Evolutionary conservation across 2,113 vertebrate species (phyloP).

Genomic region (Formicarius rufipectus): DNA sequence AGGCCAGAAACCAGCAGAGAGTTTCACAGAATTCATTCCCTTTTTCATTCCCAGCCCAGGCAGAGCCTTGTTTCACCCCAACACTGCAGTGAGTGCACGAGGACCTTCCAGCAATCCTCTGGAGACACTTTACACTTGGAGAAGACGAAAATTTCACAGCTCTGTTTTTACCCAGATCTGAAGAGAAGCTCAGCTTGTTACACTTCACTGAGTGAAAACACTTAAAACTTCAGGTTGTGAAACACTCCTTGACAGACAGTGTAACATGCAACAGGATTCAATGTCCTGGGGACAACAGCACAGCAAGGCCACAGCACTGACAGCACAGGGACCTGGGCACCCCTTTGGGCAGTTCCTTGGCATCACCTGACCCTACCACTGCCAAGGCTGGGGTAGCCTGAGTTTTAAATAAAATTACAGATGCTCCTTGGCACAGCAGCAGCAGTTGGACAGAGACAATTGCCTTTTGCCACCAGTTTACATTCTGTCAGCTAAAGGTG

Average conservation of each 20-base stretch:
- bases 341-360: neutral
- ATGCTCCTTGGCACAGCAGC: conserved; percentile 39
- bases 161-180: neutral
- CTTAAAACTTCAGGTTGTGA: neutral
- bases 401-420: neutral
- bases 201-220: neutral
- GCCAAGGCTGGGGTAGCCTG: neutral
- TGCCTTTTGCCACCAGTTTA: conserved; percentile 22
- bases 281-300: neutral
- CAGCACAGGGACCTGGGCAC: neutral
- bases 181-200: neutral
- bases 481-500: neutral
- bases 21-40: neutral
- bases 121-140: neutral
- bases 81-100: fast-evolving
- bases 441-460: conserved; percentile 46
- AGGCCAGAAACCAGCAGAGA: neutral
- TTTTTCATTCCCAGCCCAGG: neutral
- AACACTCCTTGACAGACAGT: neutral
- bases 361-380: neutral
- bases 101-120: neutral
- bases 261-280: fast-evolving
- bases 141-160: neutral
- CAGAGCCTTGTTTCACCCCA: neutral
- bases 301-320: neutral